phyloP scores from a whole-genome alignment of 2,888 invertebrate species.

The Caenorhabditis virilis region DNA sequence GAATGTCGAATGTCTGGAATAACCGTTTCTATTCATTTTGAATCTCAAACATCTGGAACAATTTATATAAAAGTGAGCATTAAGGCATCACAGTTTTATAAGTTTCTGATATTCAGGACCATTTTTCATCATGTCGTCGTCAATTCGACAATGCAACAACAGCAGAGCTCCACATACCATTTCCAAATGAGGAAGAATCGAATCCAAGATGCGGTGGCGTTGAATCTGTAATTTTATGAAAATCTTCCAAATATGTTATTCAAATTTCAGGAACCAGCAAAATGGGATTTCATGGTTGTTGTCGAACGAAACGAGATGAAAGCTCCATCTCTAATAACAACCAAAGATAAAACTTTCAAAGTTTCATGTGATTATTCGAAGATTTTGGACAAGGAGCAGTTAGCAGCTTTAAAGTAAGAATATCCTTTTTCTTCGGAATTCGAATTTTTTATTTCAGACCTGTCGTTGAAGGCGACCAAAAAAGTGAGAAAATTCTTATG shows the following conservation, averaged over 20 bases:
- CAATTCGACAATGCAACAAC: constrained; percentile 36
- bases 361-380: constrained; percentile 66
- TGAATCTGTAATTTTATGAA: constrained; percentile 41
- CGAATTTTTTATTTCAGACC: too few species aligned
- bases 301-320: constrained; percentile 62
- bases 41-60: constrained; percentile 56
- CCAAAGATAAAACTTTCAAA: constrained; percentile 65
- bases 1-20: constrained; percentile 65
- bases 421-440: too few species aligned
- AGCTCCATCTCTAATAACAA: constrained; percentile 62
- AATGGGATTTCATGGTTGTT: constrained; percentile 65
- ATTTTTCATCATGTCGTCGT: constrained; percentile 43
- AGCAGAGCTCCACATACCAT: constrained; percentile 60
- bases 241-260: neutral
- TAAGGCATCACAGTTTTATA: too few species aligned
- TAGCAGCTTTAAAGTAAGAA: constrained; percentile 30
- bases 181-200: constrained; percentile 55
- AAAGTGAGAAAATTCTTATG: constrained; percentile 57
- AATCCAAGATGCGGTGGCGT: constrained; percentile 60
- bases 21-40: constrained; percentile 53
- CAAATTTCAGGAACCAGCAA: constrained; percentile 45
- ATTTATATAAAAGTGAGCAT: constrained; percentile 58
- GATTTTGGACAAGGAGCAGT: constrained; percentile 38
- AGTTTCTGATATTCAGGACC: constrained; percentile 25
- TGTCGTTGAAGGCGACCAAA: constrained; percentile 31